Conservation (phyloP, 2,888 invertebrate genomes). For the Tipula vernalis region DNA sequence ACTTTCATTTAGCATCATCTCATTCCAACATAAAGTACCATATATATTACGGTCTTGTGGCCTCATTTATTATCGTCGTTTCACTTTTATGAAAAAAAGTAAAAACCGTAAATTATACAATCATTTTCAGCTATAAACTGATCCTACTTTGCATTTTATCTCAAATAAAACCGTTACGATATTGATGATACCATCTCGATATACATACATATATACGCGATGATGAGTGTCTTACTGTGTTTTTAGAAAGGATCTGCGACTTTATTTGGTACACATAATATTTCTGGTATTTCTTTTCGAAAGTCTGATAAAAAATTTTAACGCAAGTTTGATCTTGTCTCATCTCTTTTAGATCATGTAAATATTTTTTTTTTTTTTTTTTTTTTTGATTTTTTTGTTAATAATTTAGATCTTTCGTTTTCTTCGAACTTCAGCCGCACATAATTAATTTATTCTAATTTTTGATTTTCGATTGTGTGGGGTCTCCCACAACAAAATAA, state of each 20-base stretch:
- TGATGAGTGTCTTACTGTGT: neutral
- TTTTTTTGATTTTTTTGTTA: neutral
- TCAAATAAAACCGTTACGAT: neutral
- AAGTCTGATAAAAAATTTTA: neutral
- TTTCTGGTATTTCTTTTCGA: neutral
- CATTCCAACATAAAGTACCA: neutral
- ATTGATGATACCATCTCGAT: neutral
- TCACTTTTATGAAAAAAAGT: neutral
- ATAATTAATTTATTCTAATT: neutral
- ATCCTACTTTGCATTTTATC: neutral
- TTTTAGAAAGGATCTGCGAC: neutral
- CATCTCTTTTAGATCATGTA: neutral
- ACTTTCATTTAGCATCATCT: neutral
- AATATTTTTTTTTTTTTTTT: neutral
- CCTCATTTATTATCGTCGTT: neutral
- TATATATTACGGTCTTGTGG: neutral
- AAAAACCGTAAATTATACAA: neutral
- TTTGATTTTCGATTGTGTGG: neutral
- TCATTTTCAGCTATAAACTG: neutral
- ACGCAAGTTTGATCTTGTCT: neutral
- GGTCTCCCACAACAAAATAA: neutral
- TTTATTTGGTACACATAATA: neutral
- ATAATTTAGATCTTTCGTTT: neutral
- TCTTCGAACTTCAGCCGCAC: neutral
- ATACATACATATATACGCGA: neutral